Base-by-base conservation (phyloP, 2,888 invertebrate species). In the Ferrisia virgata region DNA sequence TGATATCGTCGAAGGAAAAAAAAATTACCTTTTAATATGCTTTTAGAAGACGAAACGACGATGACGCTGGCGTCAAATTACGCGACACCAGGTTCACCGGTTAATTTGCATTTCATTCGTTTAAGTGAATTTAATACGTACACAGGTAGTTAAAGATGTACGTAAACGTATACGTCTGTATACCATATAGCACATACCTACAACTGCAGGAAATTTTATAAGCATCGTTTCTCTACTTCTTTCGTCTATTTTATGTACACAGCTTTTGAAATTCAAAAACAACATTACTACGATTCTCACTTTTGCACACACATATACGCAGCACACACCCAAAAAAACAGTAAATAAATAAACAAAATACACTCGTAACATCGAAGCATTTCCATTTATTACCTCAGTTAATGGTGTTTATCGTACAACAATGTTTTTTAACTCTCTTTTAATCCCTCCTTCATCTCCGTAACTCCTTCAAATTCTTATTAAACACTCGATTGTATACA, bases 21-120 rank as follows among this genome's bases (percentile, higher is more conserved):
- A 53, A 22, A 53, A 40, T 47, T 18, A 53, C 22, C 53, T 53
- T 53, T 53, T 53, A 53, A 53, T 53, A 53, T 18, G 22, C 5
- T 53, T 53, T 53, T 6, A 53, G 22, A 53, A 53, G 53, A 53
- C 47, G 47, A 47, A 47, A 47, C 47, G 0, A n/a, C 47, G 8
- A 6, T 8, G 5, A 3, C 36, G 36, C 47, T 18, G 47, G 47
- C 18, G 47, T 47, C 47, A 18, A 47, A 47, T 53, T 53, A 53
- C 18, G 8, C 22, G 53, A 53, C 53, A 53, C 53, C 53, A 53
- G 4, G 53, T 47, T 47, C 18, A 28, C 69, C 9, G 36, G 72
- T 18, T 76, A 76, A 76, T 76, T 76, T 76, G 72, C 72, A 76
- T 76, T 76, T 76, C 72, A 76, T 76, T 76, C 72, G 72, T 36